Conservation (phyloP, 2,888 invertebrate species). For the Drosophila vallismaia region DNA sequence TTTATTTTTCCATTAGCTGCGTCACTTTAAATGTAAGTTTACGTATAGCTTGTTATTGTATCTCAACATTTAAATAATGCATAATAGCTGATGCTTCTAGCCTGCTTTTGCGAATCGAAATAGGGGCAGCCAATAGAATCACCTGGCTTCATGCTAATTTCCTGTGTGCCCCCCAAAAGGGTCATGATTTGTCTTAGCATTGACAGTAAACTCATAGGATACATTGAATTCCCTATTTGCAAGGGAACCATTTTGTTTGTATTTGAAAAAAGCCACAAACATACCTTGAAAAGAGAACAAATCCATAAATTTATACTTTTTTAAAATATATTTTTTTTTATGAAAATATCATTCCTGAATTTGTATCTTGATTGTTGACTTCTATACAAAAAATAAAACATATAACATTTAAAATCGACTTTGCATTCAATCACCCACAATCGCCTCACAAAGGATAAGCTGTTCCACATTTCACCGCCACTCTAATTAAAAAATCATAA, state of each 20-base stretch:
- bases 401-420: constrained; percentile 3
- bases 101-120: constrained; percentile 21
- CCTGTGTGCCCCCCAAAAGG: neutral
- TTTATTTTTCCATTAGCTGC: constrained; percentile 30
- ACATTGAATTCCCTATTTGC: too few species aligned
- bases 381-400: too few species aligned
- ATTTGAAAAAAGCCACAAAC: too few species aligned
- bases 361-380: too few species aligned
- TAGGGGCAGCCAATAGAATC: neutral
- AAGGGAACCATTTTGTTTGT: too few species aligned
- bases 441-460: constrained; percentile 5
- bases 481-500: constrained; percentile 47
- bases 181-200: too few species aligned
- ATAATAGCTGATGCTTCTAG: constrained; percentile 34
- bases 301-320: too few species aligned
- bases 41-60: constrained; percentile 52
- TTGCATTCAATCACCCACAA: constrained; percentile 8
- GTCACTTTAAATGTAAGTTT: constrained; percentile 27
- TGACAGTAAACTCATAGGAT: too few species aligned
- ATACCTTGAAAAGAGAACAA: too few species aligned
- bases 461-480: constrained; percentile 20
- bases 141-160: constrained; percentile 26
- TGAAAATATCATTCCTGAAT: too few species aligned
- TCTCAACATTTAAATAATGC: constrained; percentile 55
- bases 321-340: too few species aligned